Conservation (phyloP, 2,888 invertebrate species). For the Tenodera sinensis region DNA sequence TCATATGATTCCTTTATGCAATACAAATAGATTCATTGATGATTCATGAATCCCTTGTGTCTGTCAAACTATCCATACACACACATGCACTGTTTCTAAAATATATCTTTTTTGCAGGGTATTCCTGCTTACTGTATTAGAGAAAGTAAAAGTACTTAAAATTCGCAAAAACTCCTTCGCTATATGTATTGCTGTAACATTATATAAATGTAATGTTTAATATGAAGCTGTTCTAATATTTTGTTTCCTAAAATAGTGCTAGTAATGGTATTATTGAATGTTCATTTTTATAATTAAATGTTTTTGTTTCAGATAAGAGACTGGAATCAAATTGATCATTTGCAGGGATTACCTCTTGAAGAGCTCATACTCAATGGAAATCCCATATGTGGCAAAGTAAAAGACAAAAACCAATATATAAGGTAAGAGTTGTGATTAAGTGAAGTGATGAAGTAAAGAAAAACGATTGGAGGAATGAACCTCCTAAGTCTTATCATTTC, state of each 20-base stretch:
- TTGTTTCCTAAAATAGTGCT: slow-evolving; percentile 15
- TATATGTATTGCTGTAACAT: no score
- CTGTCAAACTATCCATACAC: no score
- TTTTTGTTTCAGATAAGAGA: slow-evolving; percentile 59
- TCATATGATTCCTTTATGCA: no score
- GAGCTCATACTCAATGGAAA: slow-evolving; percentile 79
- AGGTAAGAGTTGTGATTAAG: slow-evolving; percentile 60
- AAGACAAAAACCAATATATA: slow-evolving; percentile 71
- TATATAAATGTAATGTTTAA: neutral
- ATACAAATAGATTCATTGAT: no score
- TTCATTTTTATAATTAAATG: neutral
- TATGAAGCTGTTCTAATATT: neutral
- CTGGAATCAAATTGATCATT: slow-evolving; percentile 58
- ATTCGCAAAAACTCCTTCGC: no score
- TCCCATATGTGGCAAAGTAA: slow-evolving; percentile 73
- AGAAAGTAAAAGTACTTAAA: no score
- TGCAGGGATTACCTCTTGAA: slow-evolving; percentile 67
- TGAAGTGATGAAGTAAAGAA: neutral
- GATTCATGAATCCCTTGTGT: no score
- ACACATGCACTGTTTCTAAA: no score
- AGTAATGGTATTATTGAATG: no score
- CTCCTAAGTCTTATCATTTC: neutral
- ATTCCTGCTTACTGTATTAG: no score
- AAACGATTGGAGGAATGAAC: neutral
- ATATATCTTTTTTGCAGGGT: no score